phyloP scores from a whole-genome alignment of 2,113 vertebrate species.

The Psilopsiagon aymara region DNA sequence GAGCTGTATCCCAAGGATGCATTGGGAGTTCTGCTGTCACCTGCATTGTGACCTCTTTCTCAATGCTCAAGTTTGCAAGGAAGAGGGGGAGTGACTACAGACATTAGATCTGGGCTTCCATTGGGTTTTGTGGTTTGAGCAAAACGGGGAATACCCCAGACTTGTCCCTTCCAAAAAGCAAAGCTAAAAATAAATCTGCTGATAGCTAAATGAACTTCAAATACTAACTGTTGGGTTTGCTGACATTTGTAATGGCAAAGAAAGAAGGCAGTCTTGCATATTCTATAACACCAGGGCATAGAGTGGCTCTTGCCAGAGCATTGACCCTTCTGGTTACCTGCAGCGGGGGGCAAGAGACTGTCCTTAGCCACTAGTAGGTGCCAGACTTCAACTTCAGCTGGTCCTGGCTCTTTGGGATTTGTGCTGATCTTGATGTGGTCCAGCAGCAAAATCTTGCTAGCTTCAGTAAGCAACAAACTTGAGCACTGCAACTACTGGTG shows the following conservation, averaged over 20 bases:
- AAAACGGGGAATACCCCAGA: not conserved
- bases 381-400: not conserved
- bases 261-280: not conserved
- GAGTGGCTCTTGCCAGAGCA: not conserved
- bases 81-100: not conserved
- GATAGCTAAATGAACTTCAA: not conserved
- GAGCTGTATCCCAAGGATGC: not conserved
- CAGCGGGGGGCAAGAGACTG: not conserved
- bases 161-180: not conserved
- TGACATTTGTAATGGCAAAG: not conserved
- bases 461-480: not conserved
- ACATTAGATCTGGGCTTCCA: not conserved
- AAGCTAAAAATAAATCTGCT: not conserved
- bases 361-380: not conserved
- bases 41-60: accelerated
- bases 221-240: not conserved
- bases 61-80: accelerated
- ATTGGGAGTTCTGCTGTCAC: not conserved
- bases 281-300: not conserved
- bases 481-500: not conserved
- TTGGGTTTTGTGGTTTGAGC: not conserved
- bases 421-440: not conserved
- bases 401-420: not conserved
- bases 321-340: not conserved
- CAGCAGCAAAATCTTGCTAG: not conserved